A percentile compares a stretch with the other conserved stretches of the same genome.
These are phyloP conservation scores for Idaea dimidiata DNA, from an alignment of 2,888 invertebrate species.

Conservation along the genomic window DNA sequence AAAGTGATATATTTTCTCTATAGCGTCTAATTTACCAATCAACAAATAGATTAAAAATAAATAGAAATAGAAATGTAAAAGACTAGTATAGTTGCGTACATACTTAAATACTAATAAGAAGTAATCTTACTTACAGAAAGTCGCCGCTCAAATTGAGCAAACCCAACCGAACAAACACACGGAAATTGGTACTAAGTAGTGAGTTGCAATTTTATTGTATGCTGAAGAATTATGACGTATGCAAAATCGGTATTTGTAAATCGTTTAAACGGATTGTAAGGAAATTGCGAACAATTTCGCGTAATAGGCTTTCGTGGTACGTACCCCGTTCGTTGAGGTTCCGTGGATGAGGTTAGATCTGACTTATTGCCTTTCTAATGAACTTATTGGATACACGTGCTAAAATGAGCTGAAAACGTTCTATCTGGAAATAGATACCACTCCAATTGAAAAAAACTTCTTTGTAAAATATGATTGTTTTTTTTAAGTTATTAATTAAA, in stretches of 20 bases:
- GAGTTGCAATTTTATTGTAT: constrained; percentile 77
- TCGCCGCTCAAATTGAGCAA: not conserved
- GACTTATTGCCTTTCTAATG: constrained; percentile 1
- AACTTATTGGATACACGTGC: not conserved
- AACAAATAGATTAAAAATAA: too few species aligned
- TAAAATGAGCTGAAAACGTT: not conserved
- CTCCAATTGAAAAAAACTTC: too few species aligned
- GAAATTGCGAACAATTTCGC: constrained; percentile 76
- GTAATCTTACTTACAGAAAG: not conserved
- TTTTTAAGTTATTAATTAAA: not conserved
- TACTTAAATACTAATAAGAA: not conserved
- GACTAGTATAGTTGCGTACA: too few species aligned
- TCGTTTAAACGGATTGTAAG: constrained; percentile 71
- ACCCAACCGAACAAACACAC: constrained; percentile 49
- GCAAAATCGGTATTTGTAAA: constrained; percentile 76
- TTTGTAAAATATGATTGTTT: not conserved
- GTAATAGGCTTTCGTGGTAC: constrained; percentile 63
- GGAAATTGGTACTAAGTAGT: constrained; percentile 63
- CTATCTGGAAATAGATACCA: too few species aligned
- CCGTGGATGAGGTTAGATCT: not conserved
- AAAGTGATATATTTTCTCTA: not conserved
- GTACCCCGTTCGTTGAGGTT: not conserved
- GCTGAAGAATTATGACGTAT: constrained; percentile 77
- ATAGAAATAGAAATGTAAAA: too few species aligned
- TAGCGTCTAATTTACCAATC: too few species aligned